A percentile compares a stretch with the other conserved stretches of the same genome.
phyloP scores from a whole-genome alignment of 2,113 vertebrate genomes.

The Lepidiolamprologus cunningtoni region DNA sequence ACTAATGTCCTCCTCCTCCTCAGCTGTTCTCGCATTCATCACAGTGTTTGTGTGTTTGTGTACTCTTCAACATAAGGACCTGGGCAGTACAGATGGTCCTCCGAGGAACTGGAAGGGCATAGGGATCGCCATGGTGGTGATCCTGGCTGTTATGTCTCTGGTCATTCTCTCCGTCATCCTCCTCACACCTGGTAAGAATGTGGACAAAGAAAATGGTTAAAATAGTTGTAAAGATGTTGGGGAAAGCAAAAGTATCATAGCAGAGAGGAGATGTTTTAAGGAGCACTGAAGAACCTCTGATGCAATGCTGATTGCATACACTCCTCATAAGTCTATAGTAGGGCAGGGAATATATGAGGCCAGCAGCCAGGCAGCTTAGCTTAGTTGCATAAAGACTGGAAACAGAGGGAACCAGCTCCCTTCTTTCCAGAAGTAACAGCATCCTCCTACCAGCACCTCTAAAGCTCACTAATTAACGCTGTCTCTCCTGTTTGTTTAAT shows the following conservation, averaged over 20 bases:
- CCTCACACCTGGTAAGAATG: conserved; percentile 71
- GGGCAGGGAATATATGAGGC: not conserved
- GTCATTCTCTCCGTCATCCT: conserved; percentile 73
- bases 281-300: not conserved
- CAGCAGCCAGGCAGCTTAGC: not conserved
- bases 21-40: conserved; percentile 4
- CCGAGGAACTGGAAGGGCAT: conserved; percentile 80
- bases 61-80: conserved; percentile 56
- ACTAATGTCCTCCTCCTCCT: conserved; percentile 57
- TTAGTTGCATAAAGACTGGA: not conserved
- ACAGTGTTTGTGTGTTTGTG: not conserved
- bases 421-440: not conserved
- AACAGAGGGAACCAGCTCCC: not conserved
- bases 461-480: not conserved
- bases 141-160: conserved; percentile 73
- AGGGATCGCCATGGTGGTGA: conserved; percentile 77
- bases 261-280: not conserved
- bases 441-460: not conserved
- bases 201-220: not conserved
- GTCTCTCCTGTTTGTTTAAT: not conserved
- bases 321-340: not conserved
- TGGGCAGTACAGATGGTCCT: conserved; percentile 65
- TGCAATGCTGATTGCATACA: not conserved
- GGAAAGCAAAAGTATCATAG: not conserved
- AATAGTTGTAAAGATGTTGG: not conserved